Conservation (phyloP, 2,113 vertebrate species). For the Callocephalon fimbriatum region DNA sequence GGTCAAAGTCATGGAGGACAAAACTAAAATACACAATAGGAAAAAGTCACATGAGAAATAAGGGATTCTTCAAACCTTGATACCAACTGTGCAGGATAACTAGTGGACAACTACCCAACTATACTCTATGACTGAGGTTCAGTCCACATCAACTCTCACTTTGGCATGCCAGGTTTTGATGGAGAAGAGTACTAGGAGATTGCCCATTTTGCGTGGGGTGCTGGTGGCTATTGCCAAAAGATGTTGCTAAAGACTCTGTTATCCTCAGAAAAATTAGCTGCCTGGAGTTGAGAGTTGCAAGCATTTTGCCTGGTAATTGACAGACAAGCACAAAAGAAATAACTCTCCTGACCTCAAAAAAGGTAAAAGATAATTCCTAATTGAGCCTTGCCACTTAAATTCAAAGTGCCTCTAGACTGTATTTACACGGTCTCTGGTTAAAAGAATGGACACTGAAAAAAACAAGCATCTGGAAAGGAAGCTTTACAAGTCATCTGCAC, state of each 20-base stretch:
- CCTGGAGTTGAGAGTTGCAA: neutral
- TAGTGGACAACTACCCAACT: neutral
- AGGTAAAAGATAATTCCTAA: neutral
- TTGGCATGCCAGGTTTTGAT: neutral
- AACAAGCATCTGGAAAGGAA: neutral
- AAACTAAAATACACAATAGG: neutral
- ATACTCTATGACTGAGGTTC: neutral
- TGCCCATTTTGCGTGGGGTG: neutral
- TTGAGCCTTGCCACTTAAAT: neutral
- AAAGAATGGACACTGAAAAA: neutral
- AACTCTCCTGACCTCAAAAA: neutral
- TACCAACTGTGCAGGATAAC: neutral
- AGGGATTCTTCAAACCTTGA: neutral
- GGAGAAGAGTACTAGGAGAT: neutral
- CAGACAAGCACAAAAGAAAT: neutral
- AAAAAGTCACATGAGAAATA: neutral
- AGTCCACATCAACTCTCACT: neutral
- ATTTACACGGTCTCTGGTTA: neutral
- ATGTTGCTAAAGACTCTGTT: neutral
- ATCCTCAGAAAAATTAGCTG: neutral
- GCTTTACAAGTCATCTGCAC: neutral
- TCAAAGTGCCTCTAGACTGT: neutral
- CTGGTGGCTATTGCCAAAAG: neutral
- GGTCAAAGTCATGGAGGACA: neutral
- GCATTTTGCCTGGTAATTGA: neutral